Conservation (phyloP, 2,888 invertebrate genomes). For the Galeruca laticollis region DNA sequence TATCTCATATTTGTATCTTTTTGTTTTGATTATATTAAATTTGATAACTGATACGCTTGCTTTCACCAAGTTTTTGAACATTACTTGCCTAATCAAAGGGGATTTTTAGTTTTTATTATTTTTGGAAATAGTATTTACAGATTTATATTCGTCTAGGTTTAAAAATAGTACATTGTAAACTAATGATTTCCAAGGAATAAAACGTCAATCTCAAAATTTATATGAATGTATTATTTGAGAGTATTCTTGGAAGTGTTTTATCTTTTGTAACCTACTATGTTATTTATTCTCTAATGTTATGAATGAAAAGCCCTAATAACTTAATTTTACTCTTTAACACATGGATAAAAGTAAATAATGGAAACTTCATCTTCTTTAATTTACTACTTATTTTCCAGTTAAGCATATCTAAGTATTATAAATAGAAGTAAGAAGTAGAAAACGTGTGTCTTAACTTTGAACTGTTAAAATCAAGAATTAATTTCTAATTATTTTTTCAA, state of each 20-base stretch:
- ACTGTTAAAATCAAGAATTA: not conserved
- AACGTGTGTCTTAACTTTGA: not conserved
- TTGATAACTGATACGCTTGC: not conserved
- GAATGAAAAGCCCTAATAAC: constrained; percentile 2
- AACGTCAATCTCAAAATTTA: constrained; percentile 17
- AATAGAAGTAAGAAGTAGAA: not conserved
- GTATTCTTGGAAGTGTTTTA: constrained; percentile 8
- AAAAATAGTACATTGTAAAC: constrained; percentile 6
- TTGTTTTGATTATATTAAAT: constrained; percentile 7
- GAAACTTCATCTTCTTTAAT: not conserved
- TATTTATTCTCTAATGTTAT: not conserved
- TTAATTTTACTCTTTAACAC: not conserved
- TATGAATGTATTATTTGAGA: constrained; percentile 7
- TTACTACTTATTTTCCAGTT: not conserved
- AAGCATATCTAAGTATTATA: not conserved
- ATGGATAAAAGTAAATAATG: not conserved
- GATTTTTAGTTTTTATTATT: not conserved
- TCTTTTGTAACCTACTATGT: not conserved
- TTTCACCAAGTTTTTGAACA: not conserved
- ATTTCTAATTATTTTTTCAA: not conserved
- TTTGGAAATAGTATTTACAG: not conserved
- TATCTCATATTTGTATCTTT: not conserved
- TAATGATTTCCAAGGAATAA: constrained; percentile 8
- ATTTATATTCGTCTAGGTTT: constrained; percentile 5
- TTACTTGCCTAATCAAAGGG: not conserved